Conservation (phyloP, 1,140 invertebrate genomes). For the Cephus cinctus region DNA sequence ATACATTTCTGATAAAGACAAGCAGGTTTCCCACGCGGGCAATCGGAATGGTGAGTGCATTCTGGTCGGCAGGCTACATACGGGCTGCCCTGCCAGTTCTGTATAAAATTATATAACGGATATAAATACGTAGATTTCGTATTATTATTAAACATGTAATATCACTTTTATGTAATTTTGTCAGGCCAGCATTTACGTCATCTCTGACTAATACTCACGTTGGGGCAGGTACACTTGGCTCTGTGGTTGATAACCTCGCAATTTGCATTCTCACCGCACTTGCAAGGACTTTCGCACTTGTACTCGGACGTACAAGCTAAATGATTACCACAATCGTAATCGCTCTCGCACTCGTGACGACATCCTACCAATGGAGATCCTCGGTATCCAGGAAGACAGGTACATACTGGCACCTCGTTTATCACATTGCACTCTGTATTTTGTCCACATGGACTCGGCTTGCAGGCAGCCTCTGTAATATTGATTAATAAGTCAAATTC, state of each 20-base stretch:
- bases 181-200: too few species aligned
- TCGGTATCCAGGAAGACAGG: slow-evolving; percentile 69
- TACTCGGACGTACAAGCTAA: slow-evolving; percentile 70
- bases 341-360: slow-evolving; percentile 74
- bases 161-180: too few species aligned
- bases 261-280: slow-evolving; percentile 77
- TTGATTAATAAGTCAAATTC: slow-evolving; percentile 4
- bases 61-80: slow-evolving; percentile 72
- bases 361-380: slow-evolving; percentile 76
- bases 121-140: too few species aligned
- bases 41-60: slow-evolving; percentile 72
- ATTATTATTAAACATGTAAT: too few species aligned
- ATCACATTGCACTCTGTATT: slow-evolving; percentile 79
- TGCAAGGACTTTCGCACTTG: slow-evolving; percentile 77
- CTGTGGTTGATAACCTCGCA: slow-evolving; percentile 77
- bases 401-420: slow-evolving; percentile 73
- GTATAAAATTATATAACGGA: too few species aligned
- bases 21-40: slow-evolving; percentile 72
- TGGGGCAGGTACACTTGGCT: slow-evolving; percentile 78
- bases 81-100: slow-evolving; percentile 76
- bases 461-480: slow-evolving; percentile 71
- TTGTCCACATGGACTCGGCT: slow-evolving; percentile 74
- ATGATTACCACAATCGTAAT: slow-evolving; percentile 69
- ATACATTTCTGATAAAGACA: slow-evolving; percentile 80
- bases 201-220: too few species aligned